Evolutionary conservation across 2,113 vertebrate genomes (phyloP), one percentile per base, ranked within the genome.

Genomic region (Spheniscus mendiculus): DNA sequence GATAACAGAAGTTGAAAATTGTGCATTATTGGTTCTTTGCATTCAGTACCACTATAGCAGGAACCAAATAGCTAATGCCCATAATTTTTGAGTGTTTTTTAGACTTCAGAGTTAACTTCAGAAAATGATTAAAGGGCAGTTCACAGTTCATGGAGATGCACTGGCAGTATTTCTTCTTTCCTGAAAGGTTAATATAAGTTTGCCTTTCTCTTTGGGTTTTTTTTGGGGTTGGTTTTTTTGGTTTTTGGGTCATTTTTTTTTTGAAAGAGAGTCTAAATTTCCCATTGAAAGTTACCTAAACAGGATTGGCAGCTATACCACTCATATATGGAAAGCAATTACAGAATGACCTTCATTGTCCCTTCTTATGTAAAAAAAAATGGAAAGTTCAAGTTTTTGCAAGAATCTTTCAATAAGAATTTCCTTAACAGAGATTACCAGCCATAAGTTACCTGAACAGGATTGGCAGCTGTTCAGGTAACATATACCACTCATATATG

Each of bases 181-280:
- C 10, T 80, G 32, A 74, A 90, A 69, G 2, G 5, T n/a, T 66
- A 84, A 79, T 50, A 26, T 11, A 26, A 7, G 23, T 29, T 49
- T 61, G 20, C 18, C 12, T 72, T 77, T 83, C 12, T 66, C 32
- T 52, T 72, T 38, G 4, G 15, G 38, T 65, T 21, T 2, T 44
- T 58, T 59, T 21, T 19, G 0, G 1, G 3, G 1, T 2, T 29
- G 42, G 23, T 5, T 5, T 27, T 29, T 7, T 22, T 20, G 9
- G 11, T 58, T 62, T 14, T 11, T 40, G 49, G 7, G 32, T 26
- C 32, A 9, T 22, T 2, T 19, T n/a, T 19, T n/a, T 30, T 83
- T 87, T 59, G 10, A 3, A 73, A 52, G 13, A 16, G 12, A 52
- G 6, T 12, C 16, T 44, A 34, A 26, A 36, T 83, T 89, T 93